Conservation (phyloP, 2,113 vertebrate genomes). For the Globicephala melas region DNA sequence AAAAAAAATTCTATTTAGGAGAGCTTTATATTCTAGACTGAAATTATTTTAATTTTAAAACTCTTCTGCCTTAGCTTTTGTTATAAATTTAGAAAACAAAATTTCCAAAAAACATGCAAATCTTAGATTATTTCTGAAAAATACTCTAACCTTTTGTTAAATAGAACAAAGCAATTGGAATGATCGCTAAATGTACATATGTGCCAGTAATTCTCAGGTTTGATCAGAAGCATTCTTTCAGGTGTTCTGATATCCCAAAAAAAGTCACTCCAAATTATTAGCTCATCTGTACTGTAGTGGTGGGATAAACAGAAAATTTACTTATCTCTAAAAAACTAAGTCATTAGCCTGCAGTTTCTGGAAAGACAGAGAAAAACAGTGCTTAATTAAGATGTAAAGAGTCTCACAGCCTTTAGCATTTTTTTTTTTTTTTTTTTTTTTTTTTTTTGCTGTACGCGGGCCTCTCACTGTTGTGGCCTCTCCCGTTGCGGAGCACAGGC, state of each 20-base stretch:
- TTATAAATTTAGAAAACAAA: background rate
- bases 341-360: background rate
- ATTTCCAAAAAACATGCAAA: background rate
- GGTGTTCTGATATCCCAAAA: background rate
- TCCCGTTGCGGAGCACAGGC: too few species aligned
- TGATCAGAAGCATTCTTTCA: background rate
- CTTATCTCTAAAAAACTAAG: background rate
- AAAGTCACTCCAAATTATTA: background rate
- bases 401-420: background rate
- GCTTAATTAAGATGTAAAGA: background rate
- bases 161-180: background rate
- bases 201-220: background rate
- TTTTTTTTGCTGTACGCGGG: too few species aligned
- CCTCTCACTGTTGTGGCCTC: too few species aligned
- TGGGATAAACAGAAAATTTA: background rate
- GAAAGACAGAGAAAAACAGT: background rate
- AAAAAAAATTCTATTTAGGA: background rate
- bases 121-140: background rate
- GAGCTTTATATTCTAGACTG: background rate
- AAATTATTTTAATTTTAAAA: background rate
- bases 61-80: background rate
- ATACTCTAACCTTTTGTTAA: background rate
- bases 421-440: background rate
- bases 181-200: background rate
- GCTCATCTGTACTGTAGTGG: background rate